Evolutionary conservation across 1,140 invertebrate species (phyloP).

Genomic region (Leptonema lineaticorne): DNA sequence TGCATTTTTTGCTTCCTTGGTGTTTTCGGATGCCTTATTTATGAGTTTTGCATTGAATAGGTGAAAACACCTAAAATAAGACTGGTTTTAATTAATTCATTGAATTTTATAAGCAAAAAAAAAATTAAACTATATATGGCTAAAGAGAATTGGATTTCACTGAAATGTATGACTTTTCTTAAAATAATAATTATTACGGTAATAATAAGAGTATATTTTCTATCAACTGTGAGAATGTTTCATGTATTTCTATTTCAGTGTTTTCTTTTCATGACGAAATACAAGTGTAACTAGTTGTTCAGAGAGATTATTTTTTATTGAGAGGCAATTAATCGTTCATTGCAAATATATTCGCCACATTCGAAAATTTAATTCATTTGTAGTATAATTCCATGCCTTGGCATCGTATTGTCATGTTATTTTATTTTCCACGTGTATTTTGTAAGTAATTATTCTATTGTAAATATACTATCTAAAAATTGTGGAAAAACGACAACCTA

Average conservation of each 20-base stretch:
- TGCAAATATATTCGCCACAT: not conserved
- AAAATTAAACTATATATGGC: not conserved
- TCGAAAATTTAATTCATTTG: not conserved
- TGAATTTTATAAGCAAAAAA: not conserved
- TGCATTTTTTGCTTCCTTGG: constrained; percentile 8
- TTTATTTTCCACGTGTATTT: no score
- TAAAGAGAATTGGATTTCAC: not conserved
- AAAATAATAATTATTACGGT: no score
- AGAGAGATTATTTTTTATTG: no score
- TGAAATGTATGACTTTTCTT: no score
- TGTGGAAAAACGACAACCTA: not conserved
- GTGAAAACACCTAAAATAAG: constrained; percentile 18
- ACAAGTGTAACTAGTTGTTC: no score
- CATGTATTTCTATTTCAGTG: no score
- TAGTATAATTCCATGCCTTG: no score
- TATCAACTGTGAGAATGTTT: no score
- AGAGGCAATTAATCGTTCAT: not conserved
- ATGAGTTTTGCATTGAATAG: not conserved
- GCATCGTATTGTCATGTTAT: no score
- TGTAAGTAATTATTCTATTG: not conserved
- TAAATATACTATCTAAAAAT: not conserved
- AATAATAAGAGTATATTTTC: no score
- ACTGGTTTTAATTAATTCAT: constrained; percentile 23
- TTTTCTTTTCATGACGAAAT: no score
- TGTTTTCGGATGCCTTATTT: constrained; percentile 4